phyloP scores from a whole-genome alignment of 2,797 vertebrate species.

The Eospalax fontanierii region DNA sequence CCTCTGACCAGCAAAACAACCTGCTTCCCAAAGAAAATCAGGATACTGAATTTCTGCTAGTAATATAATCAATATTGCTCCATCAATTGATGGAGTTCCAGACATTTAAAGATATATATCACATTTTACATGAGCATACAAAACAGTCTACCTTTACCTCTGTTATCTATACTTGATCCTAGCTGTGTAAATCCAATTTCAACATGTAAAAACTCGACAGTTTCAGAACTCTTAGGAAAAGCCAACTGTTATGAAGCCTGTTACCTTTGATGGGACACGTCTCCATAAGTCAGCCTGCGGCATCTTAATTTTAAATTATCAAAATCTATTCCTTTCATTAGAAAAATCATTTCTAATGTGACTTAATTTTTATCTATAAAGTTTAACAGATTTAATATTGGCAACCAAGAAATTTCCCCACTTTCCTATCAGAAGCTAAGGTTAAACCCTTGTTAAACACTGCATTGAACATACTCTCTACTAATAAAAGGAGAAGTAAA shows the following conservation, averaged over 20 bases:
- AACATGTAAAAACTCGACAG: conserved; percentile 70
- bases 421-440: conserved; percentile 46
- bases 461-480: conserved; percentile 59
- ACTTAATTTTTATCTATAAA: conserved; percentile 51
- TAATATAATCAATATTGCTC: conserved; percentile 66
- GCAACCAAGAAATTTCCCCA: conserved; percentile 35
- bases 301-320: conserved; percentile 64
- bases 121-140: neutral
- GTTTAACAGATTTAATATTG: conserved; percentile 66
- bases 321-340: conserved; percentile 62
- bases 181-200: conserved; percentile 53
- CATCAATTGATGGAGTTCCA: conserved; percentile 32
- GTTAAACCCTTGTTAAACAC: conserved; percentile 69
- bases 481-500: conserved; percentile 66
- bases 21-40: conserved; percentile 50
- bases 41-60: conserved; percentile 66
- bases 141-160: conserved; percentile 50
- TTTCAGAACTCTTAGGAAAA: conserved; percentile 54
- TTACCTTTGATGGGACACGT: conserved; percentile 25
- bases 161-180: conserved; percentile 42
- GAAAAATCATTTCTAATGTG: conserved; percentile 62
- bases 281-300: conserved; percentile 41
- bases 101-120: conserved; percentile 13
- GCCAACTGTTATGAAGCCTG: conserved; percentile 35
- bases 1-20: conserved; percentile 61